These are phyloP conservation scores for Catocala nupta DNA, from an alignment of 2,888 invertebrate species.

Conservation along the genomic window DNA sequence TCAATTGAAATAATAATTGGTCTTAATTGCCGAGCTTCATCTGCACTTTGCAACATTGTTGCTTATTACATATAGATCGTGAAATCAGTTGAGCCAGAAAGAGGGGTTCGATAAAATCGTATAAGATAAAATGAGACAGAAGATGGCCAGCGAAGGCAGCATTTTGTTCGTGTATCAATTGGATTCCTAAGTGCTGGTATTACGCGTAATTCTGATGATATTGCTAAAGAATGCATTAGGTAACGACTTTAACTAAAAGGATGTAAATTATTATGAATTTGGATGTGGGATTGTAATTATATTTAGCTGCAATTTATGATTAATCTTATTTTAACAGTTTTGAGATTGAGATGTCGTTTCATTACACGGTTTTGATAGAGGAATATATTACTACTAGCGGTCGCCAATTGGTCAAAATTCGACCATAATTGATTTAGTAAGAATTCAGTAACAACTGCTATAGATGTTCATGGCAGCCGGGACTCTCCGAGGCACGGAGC, in stretches of 20 bases:
- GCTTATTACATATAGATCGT: slow-evolving; percentile 3
- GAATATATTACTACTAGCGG: no score
- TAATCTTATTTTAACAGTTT: no score
- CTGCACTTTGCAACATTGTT: slow-evolving; percentile 7
- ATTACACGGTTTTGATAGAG: no score
- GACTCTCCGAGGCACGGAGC: no score
- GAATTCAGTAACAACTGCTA: no score
- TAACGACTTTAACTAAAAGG: background rate
- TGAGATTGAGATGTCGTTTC: no score
- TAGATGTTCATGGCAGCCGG: no score
- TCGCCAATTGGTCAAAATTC: no score
- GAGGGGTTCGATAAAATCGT: background rate
- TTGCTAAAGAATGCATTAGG: background rate
- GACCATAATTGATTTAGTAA: no score
- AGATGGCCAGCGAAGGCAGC: background rate
- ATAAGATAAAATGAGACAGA: slow-evolving; percentile 4
- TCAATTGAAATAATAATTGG: slow-evolving; percentile 6
- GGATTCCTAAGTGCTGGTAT: slow-evolving; percentile 2
- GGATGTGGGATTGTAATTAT: no score
- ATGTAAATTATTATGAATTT: background rate
- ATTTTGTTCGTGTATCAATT: background rate
- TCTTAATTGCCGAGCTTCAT: background rate
- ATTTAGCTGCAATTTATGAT: no score
- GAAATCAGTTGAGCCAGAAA: background rate
- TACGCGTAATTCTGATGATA: background rate